Evolutionary conservation across 1,140 invertebrate species (phyloP), one percentile per base, ranked within the genome.

Genomic region (Dendroctonus valens): DNA sequence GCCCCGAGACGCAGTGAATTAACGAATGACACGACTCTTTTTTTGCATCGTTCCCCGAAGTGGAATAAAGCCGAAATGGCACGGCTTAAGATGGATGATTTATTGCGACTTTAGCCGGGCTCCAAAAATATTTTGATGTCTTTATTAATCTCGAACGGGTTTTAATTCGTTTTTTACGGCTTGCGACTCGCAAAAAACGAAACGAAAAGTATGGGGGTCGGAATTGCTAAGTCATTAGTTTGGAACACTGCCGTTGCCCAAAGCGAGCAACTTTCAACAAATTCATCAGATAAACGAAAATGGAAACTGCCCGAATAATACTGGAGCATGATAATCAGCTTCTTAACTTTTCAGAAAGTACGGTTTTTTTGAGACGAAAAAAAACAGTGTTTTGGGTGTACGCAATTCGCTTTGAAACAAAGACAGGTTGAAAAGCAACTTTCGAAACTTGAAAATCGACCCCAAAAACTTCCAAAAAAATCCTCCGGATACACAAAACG

Each of bases 71-170:
- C 50, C 57, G 48, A 39, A 57, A 41, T 37, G 57, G 26, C 26
- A 9, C 5, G 15, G 8, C 15, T 52, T 52, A 14, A 52, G n/a
- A 14, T 14, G n/a, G 14, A 41, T 59, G 57, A 59, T 59, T 59
- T 59, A 59, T 59, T 46, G 41, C 57, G 26, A 59, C 11, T 48
- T 44, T 44, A 44, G 42, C 41, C 41, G 41, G 57, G 57, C 57
- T 48, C 42, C 26, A 15, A 46, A 59, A 59, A 59, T 59, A 48
- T 59, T 59, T 59, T 59, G 57, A 59, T 59, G 57, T 59, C 57
- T 59, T 46, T 59, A 59, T 59, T 59, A 59, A 59, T 59, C 42
- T 40, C 8, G 37, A 59, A 59, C 44, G 42, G n/a, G 6, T 46
- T 59, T 59, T 46, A 40, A 44, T 44, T 37, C 54, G 11, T 55